Conservation (phyloP, 2,888 invertebrate species). For the Drosophila yooni region DNA sequence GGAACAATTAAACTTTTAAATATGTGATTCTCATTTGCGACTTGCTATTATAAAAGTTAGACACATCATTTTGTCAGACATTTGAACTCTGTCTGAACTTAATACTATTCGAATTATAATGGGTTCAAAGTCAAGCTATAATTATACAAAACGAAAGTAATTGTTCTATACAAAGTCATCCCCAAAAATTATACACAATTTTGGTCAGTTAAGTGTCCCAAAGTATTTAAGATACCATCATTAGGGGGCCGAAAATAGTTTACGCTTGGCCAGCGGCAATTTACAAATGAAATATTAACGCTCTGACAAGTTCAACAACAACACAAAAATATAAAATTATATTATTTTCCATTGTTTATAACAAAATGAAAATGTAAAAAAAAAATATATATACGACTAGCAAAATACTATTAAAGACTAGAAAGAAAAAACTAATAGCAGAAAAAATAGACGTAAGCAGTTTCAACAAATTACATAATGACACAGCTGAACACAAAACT, state of each 20-base stretch:
- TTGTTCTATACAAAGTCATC: constrained; percentile 2
- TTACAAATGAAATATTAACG: constrained; percentile 50
- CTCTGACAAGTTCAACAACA: constrained; percentile 54
- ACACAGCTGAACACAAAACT: constrained; percentile 31
- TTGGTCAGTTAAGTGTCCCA: constrained; percentile 42
- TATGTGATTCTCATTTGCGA: background rate
- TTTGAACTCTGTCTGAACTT: constrained; percentile 14
- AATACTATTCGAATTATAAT: constrained; percentile 12
- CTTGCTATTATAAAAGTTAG: background rate
- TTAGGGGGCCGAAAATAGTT: constrained; percentile 48
- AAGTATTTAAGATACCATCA: constrained; percentile 44
- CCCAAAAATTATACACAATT: constrained; percentile 9
- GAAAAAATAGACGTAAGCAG: constrained; percentile 12
- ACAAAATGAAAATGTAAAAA: background rate
- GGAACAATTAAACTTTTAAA: constrained; percentile 2
- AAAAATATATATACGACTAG: background rate
- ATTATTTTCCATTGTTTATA: background rate
- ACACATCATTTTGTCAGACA: background rate
- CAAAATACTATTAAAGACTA: constrained; percentile 3
- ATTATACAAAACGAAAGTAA: constrained; percentile 9
- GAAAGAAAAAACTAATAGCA: background rate
- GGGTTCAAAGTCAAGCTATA: constrained; percentile 9
- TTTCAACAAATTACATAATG: constrained; percentile 53
- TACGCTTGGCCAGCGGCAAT: constrained; percentile 54
- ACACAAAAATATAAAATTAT: background rate